Evolutionary conservation across 2,113 vertebrate species (phyloP), one percentile per base, ranked within the genome.

Genomic region (Odobenus rosmarus): DNA sequence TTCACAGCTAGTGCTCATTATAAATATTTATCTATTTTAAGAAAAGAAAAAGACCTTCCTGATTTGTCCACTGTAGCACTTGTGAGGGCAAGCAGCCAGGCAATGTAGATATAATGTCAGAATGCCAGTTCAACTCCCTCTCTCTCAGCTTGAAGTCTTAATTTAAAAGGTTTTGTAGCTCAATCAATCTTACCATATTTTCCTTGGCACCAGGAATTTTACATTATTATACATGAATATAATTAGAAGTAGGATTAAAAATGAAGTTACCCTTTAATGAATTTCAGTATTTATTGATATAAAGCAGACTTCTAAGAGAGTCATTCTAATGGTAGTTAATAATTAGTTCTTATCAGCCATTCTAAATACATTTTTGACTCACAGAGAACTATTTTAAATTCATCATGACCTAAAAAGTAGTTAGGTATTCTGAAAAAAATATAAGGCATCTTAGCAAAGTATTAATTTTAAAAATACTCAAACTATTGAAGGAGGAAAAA

Each of bases 381-480:
- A 67, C 18, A 82, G 93, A 95, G 72, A 96, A 92, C 55, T 92
- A 96, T 95, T 90, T 90, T 94, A 94, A 95, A 76, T 97, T 97
- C 88, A 96, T 82, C 51, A 93, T 3, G 7, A 97, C 51, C 71
- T 97, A 55, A n/a, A 77, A 92, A 26, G 15, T 28, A 97, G 81
- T 90, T 59, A 90, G 96, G 59, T 57, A 24, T 69, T 96, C 16
- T n/a, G 87, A 53, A 96, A 46, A 80, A 97, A 74, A 97, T 59
- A 33, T 31, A 59, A 87, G 0, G 24, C 39, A 93, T 95, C 84
- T 93, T 93, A 97, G 42, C 26, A 93, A 62, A 95, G 1, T 31
- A 93, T 93, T 96, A 79, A 96, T 97, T 98, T 71, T 46, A 46
- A 46, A 5, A 46, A 94, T 76, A 90, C 21, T 57, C 21, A 94